Base-by-base conservation (phyloP, 2,888 invertebrate genomes). In the Phortica magna region DNA sequence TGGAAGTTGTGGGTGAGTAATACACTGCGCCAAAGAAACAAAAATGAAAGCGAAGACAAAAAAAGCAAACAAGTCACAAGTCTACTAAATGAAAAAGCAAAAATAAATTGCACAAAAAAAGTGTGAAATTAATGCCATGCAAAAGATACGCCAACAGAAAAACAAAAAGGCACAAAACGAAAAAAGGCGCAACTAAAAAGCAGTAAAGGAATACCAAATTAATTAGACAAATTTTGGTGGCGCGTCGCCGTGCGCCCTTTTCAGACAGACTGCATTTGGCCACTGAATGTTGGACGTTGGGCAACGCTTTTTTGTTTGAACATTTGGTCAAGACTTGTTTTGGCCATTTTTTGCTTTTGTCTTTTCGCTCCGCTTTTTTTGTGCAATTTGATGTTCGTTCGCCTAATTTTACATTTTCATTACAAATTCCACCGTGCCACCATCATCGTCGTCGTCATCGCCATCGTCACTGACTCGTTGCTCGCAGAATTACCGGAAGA, bases 401-500 rank as follows among this genome's bases (percentile, higher is more conserved):
- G 76, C 74, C 82, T 81, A 87, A 84, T 86, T 86, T 88, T 83
- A 84, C 83, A 87, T 83, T 84, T 83, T 74, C 83, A 82, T 79
- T 78, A 72, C 73, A 75, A 75, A 43, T 39, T n/a, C 41, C 53
- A n/a, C 59, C 68, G n/a, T n/a, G n/a, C n/a, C n/a, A n/a, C n/a
- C n/a, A n/a, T n/a, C n/a, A n/a, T n/a, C 73, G 42, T 68, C 43
- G 53, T 57, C 71, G 59, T 68, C n/a, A n/a, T n/a, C n/a, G n/a
- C n/a, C n/a, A n/a, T n/a, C n/a, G 71, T 78, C 55, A n/a, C 72
- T 10, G 74, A 59, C 53, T 75, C 57, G 76, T 61, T 42, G 55
- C 22, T 70, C 57, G 89, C 91, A 89, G 94, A 93, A 83, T 89
- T 93, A 72, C 94, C 94, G 53, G 91, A 91, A 85, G 91, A 92